Evolutionary conservation across 2,113 vertebrate species (phyloP), one percentile per base, ranked within the genome.

Genomic region (Ageneiosus marmoratus): DNA sequence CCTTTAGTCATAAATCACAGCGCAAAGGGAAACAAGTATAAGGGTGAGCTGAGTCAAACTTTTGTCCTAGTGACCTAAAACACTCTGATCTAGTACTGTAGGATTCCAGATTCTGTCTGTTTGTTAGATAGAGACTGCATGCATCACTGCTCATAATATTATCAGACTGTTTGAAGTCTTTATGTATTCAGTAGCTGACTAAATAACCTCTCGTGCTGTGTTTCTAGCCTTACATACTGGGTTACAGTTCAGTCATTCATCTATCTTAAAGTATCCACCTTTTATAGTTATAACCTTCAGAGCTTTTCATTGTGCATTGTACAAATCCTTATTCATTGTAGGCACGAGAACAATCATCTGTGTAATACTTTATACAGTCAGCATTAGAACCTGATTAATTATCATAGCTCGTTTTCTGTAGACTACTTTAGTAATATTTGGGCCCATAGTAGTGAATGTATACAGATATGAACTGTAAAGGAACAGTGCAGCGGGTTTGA

Each of bases 31-130:
- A 51, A 2, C 2, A 9, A 53, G 48, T 20, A 22, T 32, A 75
- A 75, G 48, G 27, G 72, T 75, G 72, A 51, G 72, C 34, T 75
- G 48, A 53, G 27, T 75, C 48, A 51, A 27, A 18, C 16, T 51
- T 73, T n/a, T 32, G 18, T 18, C 72, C 27, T 74, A 20, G n/a
- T 46, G 1, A 46, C 37, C 41, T 29, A 16, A 27, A 73, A 73
- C n/a, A n/a, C n/a, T n/a, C 48, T 37, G 32, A 48, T 41, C 10
- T 65, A 0, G 44, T 16, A 15, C 13, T 18, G 20, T 41, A 24
- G 4, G 10, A 44, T 69, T 44, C 65, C 11, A 41, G 34, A 41
- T 22, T 69, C 24, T 65, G 29, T 65, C 5, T 0, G 41, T 20
- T 20, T 69, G 29, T 69, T 69, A 24, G 29, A 34, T 18, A 65